Evolutionary conservation across 2,888 invertebrate species (phyloP), one percentile per base, ranked within the genome.

Genomic region (Sarcophaga rosellei): DNA sequence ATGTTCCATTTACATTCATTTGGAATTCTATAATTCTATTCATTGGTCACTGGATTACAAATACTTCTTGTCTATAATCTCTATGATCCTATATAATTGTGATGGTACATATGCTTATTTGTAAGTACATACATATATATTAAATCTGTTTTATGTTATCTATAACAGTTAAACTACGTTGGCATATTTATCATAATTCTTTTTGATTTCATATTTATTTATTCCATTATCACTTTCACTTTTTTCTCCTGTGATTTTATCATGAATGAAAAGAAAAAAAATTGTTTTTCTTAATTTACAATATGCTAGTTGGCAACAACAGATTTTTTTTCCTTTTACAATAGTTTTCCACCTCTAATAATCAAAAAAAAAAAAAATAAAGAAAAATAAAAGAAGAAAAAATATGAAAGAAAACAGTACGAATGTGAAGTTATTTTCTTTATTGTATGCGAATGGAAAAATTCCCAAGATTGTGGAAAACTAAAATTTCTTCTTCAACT

Each of bases 391-490:
- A 17, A 12, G 4, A 53, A 53, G 53, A 17, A 53, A 53, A 47
- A 53, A 53, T 4, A 5, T 0, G 53, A 15, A 53, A 15, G 53
- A 53, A 53, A 53, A 53, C 17, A 53, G 17, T 53, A 53, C 17
- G 53, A 15, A 35, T 35, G 35, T 8, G 35, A 76, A 80, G 57
- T 57, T 80, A 80, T 75, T 84, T 86, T 84, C 81, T 75, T 78
- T 66, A 84, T 81, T 81, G 84, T 80, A 45, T 47, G 35, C 44
- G 17, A 35, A 35, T 35, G 35, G 65, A 75, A 61, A 86, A 84
- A 81, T 86, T 86, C 86, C 84, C 84, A 86, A 86, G 86, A 84
- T 81, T 81, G 72, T 78, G 35, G 53, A 53, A 53, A 53, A 53
- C 0, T 44, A 63, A 20, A 44, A 20, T 74, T 62, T 74, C 45